Evolutionary conservation across 64 coral and sea anemone species (phyloP), one percentile per base, ranked within the genome.

Genomic region (Actinia equina): DNA sequence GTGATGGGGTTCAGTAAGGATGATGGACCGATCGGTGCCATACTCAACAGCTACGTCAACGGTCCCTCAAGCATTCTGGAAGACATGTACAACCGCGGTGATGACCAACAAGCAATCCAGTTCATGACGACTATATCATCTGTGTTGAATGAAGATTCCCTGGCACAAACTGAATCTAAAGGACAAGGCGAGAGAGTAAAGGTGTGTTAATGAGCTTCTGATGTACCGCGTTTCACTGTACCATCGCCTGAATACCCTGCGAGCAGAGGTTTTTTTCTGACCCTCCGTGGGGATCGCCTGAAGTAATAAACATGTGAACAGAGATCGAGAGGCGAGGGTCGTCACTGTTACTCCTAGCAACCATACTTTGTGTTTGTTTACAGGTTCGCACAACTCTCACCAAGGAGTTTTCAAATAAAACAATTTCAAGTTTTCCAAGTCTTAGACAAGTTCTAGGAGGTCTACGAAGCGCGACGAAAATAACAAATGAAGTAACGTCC

Each of bases 341-440:
- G 46, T 49, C 7, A 37, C 30, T 37, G 30, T 37, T 37, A 37
- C 30, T 12, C 4, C 19, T 18, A 63, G 16, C 14, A 65, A 65
- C 62, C 17, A 65, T 23, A 23, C 1, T 65, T 65, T n/a, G 6
- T 9, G 10, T 30, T 27, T 30, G 25, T 74, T 71, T 74, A 18
- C 44, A 92, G 90, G 90, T 92, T 52, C 90, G 90, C 22, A 43
- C 61, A 7, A 57, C n/a, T 41, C 53, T 92, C 17, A 92, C 86
- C 1, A 46, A 59, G 17, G 85, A 63, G 23, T 83, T 92, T 57
- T 86, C 90, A 6, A 52, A 52, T 57, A 20, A 30, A 59, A 67
- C 85, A 17, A 83, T 76, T 43, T 87, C 84, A 51, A 92, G 90
- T 55, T 79, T 79, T 22, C 77, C 67, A 55, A 27, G 90, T 23